Base-by-base conservation (phyloP, 2,113 vertebrate species). In the Pachyramphus minor region DNA sequence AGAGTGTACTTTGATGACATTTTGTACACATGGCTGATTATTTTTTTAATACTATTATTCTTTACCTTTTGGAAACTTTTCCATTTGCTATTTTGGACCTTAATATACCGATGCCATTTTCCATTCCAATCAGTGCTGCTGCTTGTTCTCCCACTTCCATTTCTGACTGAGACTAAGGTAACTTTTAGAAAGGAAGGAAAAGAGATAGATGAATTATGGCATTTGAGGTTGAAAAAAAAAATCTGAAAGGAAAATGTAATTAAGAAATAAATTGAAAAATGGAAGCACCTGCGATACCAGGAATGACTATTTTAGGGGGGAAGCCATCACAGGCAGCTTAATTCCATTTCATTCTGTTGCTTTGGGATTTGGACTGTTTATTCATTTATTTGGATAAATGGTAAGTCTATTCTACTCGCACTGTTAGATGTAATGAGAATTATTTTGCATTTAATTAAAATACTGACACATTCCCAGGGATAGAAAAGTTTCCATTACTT, bases 251-350 rank as follows among this genome's bases (percentile, higher is more conserved):
- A 96, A 97, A 97, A 96, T 86, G 49, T 94, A 96, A 97, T 96
- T 97, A 97, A 96, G 91, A 94, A 94, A 93, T 96, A 97, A 97
- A 97, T 96, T 96, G 95, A 96, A 96, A 96, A 96, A 90, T 2
- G 12, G 76, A 94, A 96, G 56, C 92, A 96, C 92, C 94, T 96
- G 89, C 73, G 89, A 92, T 95, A 93, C 86, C 82, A 90, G 92
- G 37, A 95, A 87, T 79, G 28, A 89, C 97, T 97, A 91, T 93
- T 91, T 96, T 82, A 37, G 33, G 41, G 66, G 42, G 35, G 45
- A 79, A 87, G 79, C 12, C 35, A 94, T 82, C 67, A 79, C 45
- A 87, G 49, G 87, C 81, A 94, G 68, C 78, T 93, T 93, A 94
- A 95, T 95, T 96, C 55, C 31, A 66, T 96, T 94, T 93, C 60